Evolutionary conservation across 2,797 vertebrate genomes (phyloP), one percentile per base, ranked within the genome.

Genomic region (Monodelphis domestica): DNA sequence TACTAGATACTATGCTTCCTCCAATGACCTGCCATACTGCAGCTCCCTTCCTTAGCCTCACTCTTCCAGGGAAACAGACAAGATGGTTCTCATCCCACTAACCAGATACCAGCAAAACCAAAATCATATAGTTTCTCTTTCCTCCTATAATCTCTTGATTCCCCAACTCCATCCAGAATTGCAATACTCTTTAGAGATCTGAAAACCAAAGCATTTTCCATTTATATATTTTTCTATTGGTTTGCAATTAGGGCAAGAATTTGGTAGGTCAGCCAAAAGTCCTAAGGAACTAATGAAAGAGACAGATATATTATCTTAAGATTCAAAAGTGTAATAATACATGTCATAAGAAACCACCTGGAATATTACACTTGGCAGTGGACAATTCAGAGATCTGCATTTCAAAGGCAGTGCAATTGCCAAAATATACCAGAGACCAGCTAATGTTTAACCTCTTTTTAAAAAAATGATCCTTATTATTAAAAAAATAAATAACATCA

Each of bases 211-310:
- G 89, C 78, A 54, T 87, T 96, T 95, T 93, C 91, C 89, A 91
- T 93, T 94, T 94, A 89, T 54, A 84, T 50, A 91, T 94, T 93
- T n/a, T 97, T 95, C 87, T 95, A 96, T 93, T 89, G 26, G 53
- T 57, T 90, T 56, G 95, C 92, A 93, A 96, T 94, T 95, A 91
- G 97, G 92, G 95, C 88, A 95, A 95, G 93, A 95, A 97, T 90
- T 91, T 93, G 57, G 89, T 94, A 89, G 93, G 95, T 97, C 95
- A 95, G 96, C 96, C 96, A 97, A 94, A 93, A 96, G 95, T 97
- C 93, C 94, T 92, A 92, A 94, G 92, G 57, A 95, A 93, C 84
- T 30, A 96, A 95, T 87, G 33, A 87, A 95, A 95, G 91, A 95
- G 90, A 91, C 92, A 88, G 93, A 91, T 93, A 54, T 10, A 63